Conservation (phyloP, 2,888 invertebrate genomes). For the Andrena bucephala region DNA sequence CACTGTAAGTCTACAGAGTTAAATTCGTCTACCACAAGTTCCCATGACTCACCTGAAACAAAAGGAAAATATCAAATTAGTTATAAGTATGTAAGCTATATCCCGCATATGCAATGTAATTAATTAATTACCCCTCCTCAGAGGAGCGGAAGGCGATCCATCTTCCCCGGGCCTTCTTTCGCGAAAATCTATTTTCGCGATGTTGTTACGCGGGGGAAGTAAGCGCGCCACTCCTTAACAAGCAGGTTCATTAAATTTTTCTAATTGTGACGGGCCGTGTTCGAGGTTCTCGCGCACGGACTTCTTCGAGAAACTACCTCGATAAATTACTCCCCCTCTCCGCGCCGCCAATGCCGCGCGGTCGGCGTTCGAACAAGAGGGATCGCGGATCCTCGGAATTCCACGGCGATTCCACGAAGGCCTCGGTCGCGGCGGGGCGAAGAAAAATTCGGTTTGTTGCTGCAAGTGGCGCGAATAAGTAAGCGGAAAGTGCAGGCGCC, state of each 20-base stretch:
- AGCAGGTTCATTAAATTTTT: conserved; percentile 42
- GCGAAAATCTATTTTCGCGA: conserved; percentile 16
- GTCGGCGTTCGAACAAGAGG: conserved; percentile 17
- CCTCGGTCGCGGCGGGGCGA: conserved; percentile 6
- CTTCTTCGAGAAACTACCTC: conserved; percentile 9
- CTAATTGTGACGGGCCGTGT: conserved; percentile 36
- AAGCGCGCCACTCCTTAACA: conserved; percentile 28
- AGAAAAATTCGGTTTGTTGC: conserved; percentile 50
- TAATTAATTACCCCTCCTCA: neutral
- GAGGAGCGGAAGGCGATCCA: conserved; percentile 4
- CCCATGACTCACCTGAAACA: conserved; percentile 49
- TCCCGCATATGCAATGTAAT: too few species aligned
- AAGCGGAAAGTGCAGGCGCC: conserved; percentile 7
- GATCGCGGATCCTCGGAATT: conserved; percentile 40
- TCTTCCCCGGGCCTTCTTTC: neutral
- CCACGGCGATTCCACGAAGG: conserved; percentile 39
- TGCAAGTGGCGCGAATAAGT: conserved; percentile 18
- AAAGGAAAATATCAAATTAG: conserved; percentile 13
- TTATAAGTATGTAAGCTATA: neutral
- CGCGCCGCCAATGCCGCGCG: neutral
- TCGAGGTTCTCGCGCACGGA: neutral
- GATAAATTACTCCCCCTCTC: conserved; percentile 45
- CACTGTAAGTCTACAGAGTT: too few species aligned
- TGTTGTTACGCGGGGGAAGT: conserved; percentile 13
- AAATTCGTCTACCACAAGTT: neutral